Conservation (phyloP, 2,797 vertebrate genomes). For the Syncerus caffer region DNA sequence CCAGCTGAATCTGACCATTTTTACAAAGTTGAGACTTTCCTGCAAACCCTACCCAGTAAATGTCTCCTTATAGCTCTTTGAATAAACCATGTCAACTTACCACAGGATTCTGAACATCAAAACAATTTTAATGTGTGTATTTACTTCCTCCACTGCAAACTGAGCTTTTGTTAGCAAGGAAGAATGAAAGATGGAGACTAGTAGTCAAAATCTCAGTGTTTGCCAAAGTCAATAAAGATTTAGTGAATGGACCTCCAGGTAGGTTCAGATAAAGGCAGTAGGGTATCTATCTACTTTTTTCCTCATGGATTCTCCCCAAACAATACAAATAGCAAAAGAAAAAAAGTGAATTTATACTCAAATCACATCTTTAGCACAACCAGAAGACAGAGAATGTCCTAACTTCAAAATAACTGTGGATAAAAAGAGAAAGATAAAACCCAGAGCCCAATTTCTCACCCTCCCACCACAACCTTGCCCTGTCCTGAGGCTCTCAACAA, state of each 20-base stretch:
- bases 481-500: no score
- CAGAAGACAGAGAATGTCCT: background rate
- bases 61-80: background rate
- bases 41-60: background rate
- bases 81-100: background rate
- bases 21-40: background rate
- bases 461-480: background rate
- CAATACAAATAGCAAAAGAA: background rate
- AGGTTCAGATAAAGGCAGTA: background rate
- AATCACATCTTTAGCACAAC: background rate
- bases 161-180: background rate
- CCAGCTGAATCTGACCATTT: background rate
- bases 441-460: background rate
- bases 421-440: background rate
- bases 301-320: background rate
- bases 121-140: fast-evolving
- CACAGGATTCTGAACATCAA: background rate
- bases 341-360: background rate
- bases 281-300: background rate
- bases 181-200: background rate
- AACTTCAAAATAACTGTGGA: background rate
- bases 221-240: background rate
- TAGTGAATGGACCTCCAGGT: background rate
- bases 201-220: background rate
- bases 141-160: background rate